These are phyloP conservation scores for Plectus sambesii DNA, from an alignment of 1,140 invertebrate species.

Conservation along the genomic window DNA sequence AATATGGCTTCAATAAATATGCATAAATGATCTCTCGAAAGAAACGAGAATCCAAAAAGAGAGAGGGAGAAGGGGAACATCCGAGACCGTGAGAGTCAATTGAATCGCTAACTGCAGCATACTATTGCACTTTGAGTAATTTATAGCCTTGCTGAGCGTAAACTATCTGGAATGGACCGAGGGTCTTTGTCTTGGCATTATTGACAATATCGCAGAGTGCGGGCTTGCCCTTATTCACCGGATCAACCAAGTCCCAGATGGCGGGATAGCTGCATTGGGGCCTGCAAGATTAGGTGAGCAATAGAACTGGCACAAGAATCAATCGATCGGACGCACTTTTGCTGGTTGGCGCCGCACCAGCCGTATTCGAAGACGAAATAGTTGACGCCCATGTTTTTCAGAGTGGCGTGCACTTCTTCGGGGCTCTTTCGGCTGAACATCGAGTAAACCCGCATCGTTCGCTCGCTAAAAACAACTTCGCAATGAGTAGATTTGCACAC, in stretches of 20 bases:
- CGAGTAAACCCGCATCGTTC: conserved; percentile 42
- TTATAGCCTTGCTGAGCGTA: too few species aligned
- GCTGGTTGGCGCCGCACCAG: conserved; percentile 22
- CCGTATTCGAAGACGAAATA: conserved; percentile 37
- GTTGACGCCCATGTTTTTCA: conserved; percentile 36
- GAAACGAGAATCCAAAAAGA: too few species aligned
- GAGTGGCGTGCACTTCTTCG: conserved; percentile 28
- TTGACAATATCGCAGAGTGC: conserved; percentile 26
- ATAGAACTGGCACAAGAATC: neutral
- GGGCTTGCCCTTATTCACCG: conserved; percentile 19
- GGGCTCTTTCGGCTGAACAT: conserved; percentile 36
- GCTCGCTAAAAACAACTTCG: conserved; percentile 26
- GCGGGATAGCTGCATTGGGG: conserved; percentile 32
- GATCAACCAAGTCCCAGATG: conserved; percentile 42
- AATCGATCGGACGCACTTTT: conserved; percentile 16
- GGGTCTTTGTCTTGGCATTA: too few species aligned
- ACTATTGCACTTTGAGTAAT: too few species aligned
- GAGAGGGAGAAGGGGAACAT: too few species aligned
- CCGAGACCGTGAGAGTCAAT: too few species aligned
- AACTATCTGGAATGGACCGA: too few species aligned
- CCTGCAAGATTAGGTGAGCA: conserved; percentile 20
- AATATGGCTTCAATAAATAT: too few species aligned
- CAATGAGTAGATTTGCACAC: neutral
- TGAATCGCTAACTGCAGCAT: too few species aligned
- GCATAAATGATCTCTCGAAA: too few species aligned